Conservation (phyloP, 2,797 vertebrate species). For the Falco naumanni region DNA sequence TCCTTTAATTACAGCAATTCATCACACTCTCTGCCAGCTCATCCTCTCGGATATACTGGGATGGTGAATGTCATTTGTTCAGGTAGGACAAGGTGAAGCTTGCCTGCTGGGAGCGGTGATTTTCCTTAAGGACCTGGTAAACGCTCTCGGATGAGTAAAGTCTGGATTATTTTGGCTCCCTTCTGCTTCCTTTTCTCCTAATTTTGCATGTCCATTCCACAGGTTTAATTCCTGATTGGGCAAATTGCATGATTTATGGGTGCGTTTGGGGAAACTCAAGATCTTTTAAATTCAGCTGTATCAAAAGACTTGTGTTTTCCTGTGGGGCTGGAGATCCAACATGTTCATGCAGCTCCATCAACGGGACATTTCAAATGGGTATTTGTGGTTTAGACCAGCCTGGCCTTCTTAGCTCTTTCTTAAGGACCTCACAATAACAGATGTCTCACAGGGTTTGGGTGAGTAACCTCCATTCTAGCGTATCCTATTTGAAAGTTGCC, state of each 20-base stretch:
- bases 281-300: neutral
- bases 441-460: neutral
- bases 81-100: conserved; percentile 15
- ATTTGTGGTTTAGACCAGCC: neutral
- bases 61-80: conserved; percentile 33
- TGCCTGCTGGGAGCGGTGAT: neutral
- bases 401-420: neutral
- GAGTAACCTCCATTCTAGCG: neutral
- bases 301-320: neutral
- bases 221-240: neutral
- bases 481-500: neutral
- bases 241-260: neutral
- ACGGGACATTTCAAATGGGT: neutral
- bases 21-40: neutral
- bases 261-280: neutral
- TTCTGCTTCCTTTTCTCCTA: neutral
- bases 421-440: neutral
- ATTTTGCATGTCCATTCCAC: neutral
- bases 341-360: neutral
- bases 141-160: neutral
- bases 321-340: neutral
- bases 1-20: conserved; percentile 18
- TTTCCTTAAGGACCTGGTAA: neutral
- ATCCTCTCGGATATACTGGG: neutral
- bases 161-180: neutral